These are phyloP conservation scores for Clusia tigrina DNA, from an alignment of 2,888 invertebrate genomes.

Conservation along the genomic window DNA sequence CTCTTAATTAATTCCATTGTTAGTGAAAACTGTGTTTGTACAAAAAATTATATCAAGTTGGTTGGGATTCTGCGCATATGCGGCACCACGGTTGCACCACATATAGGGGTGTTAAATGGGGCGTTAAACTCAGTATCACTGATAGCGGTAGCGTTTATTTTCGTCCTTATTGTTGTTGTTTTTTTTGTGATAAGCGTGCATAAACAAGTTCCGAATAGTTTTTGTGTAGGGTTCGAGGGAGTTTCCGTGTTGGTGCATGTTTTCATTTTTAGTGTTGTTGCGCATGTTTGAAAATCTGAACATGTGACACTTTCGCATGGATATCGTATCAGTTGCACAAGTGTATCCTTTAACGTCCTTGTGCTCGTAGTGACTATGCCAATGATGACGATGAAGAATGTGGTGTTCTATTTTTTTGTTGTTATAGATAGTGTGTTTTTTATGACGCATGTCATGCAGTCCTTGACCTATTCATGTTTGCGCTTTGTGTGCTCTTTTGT, in stretches of 20 bases:
- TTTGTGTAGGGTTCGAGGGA: background rate
- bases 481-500: background rate
- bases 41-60: slow-evolving; percentile 17
- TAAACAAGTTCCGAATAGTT: slow-evolving; percentile 17
- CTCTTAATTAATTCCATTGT: slow-evolving; percentile 24
- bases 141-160: slow-evolving; percentile 13
- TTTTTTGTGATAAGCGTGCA: background rate
- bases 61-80: slow-evolving; percentile 26
- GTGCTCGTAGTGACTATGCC: background rate
- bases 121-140: slow-evolving; percentile 16
- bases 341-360: slow-evolving; percentile 29
- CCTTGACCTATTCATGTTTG: slow-evolving; percentile 17
- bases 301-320: slow-evolving; percentile 44
- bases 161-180: too few species aligned
- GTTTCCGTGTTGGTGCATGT: background rate
- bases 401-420: background rate
- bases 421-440: background rate
- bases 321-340: slow-evolving; percentile 45
- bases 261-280: background rate
- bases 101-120: slow-evolving; percentile 31
- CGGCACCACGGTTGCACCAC: background rate
- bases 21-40: background rate
- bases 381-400: slow-evolving; percentile 8
- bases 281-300: slow-evolving; percentile 23
- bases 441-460: background rate